A percentile compares a stretch with the other conserved stretches of the same genome.
Conservation (phyloP, 1,140 invertebrate species). For the Lepidurus apus region DNA sequence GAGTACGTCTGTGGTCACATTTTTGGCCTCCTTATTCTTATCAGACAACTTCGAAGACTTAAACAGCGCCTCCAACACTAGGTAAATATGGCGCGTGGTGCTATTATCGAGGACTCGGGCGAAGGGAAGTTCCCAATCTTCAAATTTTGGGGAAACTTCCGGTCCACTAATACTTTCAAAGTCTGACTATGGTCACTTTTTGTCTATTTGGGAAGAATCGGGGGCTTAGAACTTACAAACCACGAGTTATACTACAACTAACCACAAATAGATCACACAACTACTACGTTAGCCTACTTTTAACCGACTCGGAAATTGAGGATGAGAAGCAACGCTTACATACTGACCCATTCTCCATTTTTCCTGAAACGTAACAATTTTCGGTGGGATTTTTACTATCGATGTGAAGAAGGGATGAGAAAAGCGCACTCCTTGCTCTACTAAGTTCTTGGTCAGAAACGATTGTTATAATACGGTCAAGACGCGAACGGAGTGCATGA, state of each 20-base stretch:
- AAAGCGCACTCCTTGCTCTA: neutral
- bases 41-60: neutral
- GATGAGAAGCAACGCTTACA: neutral
- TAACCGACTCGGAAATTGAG: neutral
- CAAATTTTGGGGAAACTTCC: neutral
- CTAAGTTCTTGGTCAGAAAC: neutral
- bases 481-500: neutral
- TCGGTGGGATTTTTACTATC: neutral
- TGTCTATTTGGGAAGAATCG: neutral
- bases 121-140: constrained; percentile 8
- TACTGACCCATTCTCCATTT: neutral
- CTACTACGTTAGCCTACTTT: neutral
- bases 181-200: neutral
- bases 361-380: neutral
- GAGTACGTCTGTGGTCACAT: neutral
- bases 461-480: neutral
- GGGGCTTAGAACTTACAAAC: neutral
- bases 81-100: neutral
- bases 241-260: neutral
- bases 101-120: neutral
- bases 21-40: constrained; percentile 3
- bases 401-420: neutral
- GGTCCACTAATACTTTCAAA: neutral
- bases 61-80: neutral
- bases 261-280: constrained; percentile 10